Evolutionary conservation across 2,797 vertebrate genomes (phyloP), one percentile per base, ranked within the genome.

Genomic region (Malacoctenus gilli): DNA sequence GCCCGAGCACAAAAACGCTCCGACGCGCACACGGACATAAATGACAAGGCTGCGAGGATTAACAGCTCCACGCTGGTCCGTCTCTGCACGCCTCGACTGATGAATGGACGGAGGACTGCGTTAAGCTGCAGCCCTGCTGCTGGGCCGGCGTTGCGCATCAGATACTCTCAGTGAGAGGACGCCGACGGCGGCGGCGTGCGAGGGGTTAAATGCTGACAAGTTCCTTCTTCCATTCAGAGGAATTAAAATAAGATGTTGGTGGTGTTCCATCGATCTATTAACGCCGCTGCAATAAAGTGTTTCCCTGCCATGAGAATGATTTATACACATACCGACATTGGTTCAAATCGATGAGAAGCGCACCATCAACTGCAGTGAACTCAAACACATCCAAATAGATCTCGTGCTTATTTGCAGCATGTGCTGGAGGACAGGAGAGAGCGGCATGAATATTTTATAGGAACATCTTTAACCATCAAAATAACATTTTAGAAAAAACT

Each of bases 11-110:
- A 36, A n/a, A n/a, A n/a, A 35, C 54, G 64, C 50, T 14, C 11
- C 18, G 36, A 68, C 57, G 54, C 56, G 70, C n/a, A n/a, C n/a
- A 79, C 63, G 20, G 30, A 73, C 37, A 72, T 55, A 59, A 65
- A 44, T 42, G 70, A 84, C 75, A 65, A 70, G 23, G 47, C 21
- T 25, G 35, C 21, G 34, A 20, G 68, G 68, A 80, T 62, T 62
- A 50, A 35, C 47, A 58, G 18, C 48, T 21, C 49, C 38, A 19
- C 53, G 64, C 8, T 30, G 47, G 37, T 15, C 50, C 37, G n/a
- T n/a, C n/a, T n/a, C n/a, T n/a, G n/a, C n/a, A n/a, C n/a, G n/a
- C n/a, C n/a, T n/a, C n/a, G n/a, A n/a, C n/a, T n/a, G n/a, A n/a
- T n/a, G n/a, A n/a, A n/a, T n/a, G n/a, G n/a, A n/a, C n/a, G n/a